Evolutionary conservation across 2,797 vertebrate species (phyloP), one percentile per base, ranked within the genome.

Genomic region (Acipenser ruthenus): DNA sequence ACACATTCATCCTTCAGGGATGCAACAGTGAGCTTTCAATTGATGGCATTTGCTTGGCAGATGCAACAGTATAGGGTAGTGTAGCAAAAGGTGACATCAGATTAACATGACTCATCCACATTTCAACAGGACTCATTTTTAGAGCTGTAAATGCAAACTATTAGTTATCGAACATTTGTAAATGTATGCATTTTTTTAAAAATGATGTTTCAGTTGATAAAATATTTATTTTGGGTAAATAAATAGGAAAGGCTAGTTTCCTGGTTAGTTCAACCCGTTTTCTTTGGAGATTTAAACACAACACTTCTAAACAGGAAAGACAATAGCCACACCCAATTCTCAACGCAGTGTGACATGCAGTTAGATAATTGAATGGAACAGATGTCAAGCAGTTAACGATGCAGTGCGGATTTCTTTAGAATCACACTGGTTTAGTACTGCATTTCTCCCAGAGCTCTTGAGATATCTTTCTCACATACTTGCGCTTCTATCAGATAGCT

Each of bases 361-460:
- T 88, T 86, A 88, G 81, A 77, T 77, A 73, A 73, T 78, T 80
- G 82, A 83, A 83, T 81, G 76, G 76, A 83, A 77, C 79, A 80
- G 82, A 80, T 86, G 77, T 85, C 79, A 4, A 78, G 81, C 81
- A 68, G 80, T 82, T 82, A 78, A 75, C 72, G 77, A 83, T 79
- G 80, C 73, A 64, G 72, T 13, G 73, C 83, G 83, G 78, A 84
- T 83, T 80, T 80, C 80, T 86, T 84, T 80, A 85, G 12, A 58
- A 11, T 58, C 15, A 13, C 11, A n/a, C 10, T 58, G 55, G 11
- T 58, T 7, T 6, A 58, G 8, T 58, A 12, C 11, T 15, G 55
- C 55, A 1, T 58, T 58, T 58, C 55, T n/a, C 55, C 8, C 11
- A 6, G 12, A 58, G 15, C 55, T 58, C 6, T 58, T n/a, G 15